These are phyloP conservation scores for Callospermophilus lateralis DNA, from an alignment of 2,113 vertebrate genomes.

Conservation along the genomic window DNA sequence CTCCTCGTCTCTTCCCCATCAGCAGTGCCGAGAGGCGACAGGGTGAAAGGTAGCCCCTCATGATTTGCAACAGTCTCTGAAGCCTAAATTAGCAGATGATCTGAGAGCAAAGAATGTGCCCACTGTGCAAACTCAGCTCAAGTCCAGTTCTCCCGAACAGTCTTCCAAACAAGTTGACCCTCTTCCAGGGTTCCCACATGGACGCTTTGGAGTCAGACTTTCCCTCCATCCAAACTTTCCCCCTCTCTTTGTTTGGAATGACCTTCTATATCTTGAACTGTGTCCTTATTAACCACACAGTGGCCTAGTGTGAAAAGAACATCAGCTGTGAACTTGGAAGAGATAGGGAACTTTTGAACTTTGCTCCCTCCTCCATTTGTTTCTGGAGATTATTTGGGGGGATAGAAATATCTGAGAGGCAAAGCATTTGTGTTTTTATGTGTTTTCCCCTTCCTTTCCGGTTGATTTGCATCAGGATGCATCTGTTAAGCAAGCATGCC, in stretches of 20 bases:
- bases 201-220: not conserved
- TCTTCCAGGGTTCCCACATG: rapidly evolving
- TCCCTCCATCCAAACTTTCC: not conserved
- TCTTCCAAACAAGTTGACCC: not conserved
- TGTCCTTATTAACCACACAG: not conserved
- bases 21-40: not conserved
- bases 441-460: not conserved
- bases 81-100: not conserved
- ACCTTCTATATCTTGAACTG: not conserved
- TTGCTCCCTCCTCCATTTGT: not conserved
- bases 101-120: not conserved
- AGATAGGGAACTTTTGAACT: not conserved
- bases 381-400: not conserved
- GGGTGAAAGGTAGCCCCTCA: not conserved
- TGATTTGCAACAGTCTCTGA: not conserved
- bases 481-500: constrained; percentile 61
- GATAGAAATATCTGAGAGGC: not conserved
- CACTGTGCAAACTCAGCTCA: rapidly evolving
- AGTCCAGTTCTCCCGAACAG: not conserved
- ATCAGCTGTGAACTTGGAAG: not conserved
- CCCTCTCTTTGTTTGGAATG: not conserved
- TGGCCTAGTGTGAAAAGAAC: not conserved
- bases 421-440: not conserved
- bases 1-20: not conserved
- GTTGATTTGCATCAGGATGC: constrained; percentile 56